A percentile compares a stretch with the other conserved stretches of the same genome.
Evolutionary conservation across 2,888 invertebrate species (phyloP).

Genomic region (Diachrysia chrysitis): DNA sequence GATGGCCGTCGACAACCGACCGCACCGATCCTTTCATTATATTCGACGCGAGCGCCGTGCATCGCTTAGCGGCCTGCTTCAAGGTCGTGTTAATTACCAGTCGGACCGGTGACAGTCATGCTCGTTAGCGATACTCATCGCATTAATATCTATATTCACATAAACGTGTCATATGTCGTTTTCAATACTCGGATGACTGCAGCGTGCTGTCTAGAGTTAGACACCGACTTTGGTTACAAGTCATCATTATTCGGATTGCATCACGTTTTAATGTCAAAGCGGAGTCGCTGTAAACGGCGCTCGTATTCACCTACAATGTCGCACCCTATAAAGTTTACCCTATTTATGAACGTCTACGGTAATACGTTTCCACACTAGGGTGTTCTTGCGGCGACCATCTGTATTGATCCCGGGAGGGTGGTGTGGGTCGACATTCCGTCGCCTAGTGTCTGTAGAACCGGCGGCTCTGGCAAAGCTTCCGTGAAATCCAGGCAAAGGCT

Average conservation of each 20-base stretch:
- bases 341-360: slow-evolving; percentile 64
- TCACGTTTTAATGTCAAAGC: slow-evolving; percentile 30
- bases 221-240: slow-evolving; percentile 26
- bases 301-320: slow-evolving; percentile 49
- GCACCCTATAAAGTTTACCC: slow-evolving; percentile 63
- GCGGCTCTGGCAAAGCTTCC: slow-evolving; percentile 81
- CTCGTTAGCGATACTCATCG: slow-evolving; percentile 73
- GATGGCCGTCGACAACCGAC: slow-evolving; percentile 73
- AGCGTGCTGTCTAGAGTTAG: slow-evolving; percentile 8
- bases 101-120: slow-evolving; percentile 76
- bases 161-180: slow-evolving; percentile 45
- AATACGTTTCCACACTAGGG: slow-evolving; percentile 75
- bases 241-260: slow-evolving; percentile 30
- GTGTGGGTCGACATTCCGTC: slow-evolving; percentile 86
- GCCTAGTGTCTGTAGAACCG: slow-evolving; percentile 79
- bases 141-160: slow-evolving; percentile 52
- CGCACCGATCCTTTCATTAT: slow-evolving; percentile 81
- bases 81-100: slow-evolving; percentile 85
- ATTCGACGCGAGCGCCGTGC: slow-evolving; percentile 66
- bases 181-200: slow-evolving; percentile 34
- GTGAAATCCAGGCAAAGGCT: slow-evolving; percentile 86
- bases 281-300: slow-evolving; percentile 18
- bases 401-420: slow-evolving; percentile 88
- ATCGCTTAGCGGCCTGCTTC: slow-evolving; percentile 71
- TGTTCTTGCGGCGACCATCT: slow-evolving; percentile 85